A percentile compares a stretch with the other conserved stretches of the same genome.
These are phyloP conservation scores for Homalodisca vitripennis DNA, from an alignment of 1,140 invertebrate genomes.

Conservation along the genomic window DNA sequence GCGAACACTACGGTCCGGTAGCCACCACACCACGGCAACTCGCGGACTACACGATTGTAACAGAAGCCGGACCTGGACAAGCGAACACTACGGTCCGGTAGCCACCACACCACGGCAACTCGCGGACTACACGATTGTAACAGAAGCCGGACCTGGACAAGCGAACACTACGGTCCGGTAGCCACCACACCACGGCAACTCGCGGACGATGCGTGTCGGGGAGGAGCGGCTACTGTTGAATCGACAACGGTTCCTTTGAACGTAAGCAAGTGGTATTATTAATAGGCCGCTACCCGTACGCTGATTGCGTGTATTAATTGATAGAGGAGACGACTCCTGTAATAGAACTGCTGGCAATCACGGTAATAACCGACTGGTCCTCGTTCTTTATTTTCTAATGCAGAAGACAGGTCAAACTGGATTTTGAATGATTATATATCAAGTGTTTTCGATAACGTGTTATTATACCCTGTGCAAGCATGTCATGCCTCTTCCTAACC, in stretches of 20 bases:
- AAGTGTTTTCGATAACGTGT: slow-evolving; percentile 24
- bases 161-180: too few relatives aligned
- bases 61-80: too few relatives aligned
- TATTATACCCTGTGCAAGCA: slow-evolving; percentile 10
- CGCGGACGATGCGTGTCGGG: neutral
- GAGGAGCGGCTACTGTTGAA: neutral
- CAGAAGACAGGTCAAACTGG: slow-evolving; percentile 18
- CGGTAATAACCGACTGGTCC: slow-evolving; percentile 9
- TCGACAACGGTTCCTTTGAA: neutral
- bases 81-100: too few relatives aligned
- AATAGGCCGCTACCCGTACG: neutral
- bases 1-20: too few relatives aligned
- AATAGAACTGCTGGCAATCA: slow-evolving; percentile 23
- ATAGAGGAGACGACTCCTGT: slow-evolving; percentile 21
- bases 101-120: too few relatives aligned
- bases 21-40: too few relatives aligned
- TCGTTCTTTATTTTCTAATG: neutral
- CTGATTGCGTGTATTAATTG: slow-evolving; percentile 14
- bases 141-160: too few relatives aligned
- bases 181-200: too few relatives aligned
- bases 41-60: too few relatives aligned
- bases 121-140: too few relatives aligned
- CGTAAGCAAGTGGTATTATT: neutral
- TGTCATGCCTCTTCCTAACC: slow-evolving; percentile 2
- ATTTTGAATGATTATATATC: slow-evolving; percentile 22